phyloP scores from a whole-genome alignment of 2,113 vertebrate species.

The Tachuris rubrigastra region DNA sequence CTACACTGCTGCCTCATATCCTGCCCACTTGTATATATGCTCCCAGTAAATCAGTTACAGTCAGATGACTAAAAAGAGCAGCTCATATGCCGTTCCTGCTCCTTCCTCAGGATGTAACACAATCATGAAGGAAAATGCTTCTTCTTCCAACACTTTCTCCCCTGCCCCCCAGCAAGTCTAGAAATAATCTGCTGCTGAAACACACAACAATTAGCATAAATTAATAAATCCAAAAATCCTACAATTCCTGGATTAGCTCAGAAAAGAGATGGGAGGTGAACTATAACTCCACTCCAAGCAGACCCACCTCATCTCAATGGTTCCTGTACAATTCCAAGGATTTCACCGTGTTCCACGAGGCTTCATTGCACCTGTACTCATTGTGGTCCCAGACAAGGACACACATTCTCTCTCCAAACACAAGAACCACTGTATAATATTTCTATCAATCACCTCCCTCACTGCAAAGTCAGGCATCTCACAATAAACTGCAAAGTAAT shows the following conservation, averaged over 20 bases:
- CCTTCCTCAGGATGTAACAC: not conserved
- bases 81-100: not conserved
- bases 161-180: accelerated
- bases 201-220: not conserved
- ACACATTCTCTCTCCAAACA: not conserved
- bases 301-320: not conserved
- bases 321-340: not conserved
- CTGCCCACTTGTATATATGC: not conserved
- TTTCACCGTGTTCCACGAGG: not conserved
- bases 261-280: not conserved
- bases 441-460: not conserved
- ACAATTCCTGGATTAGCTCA: not conserved
- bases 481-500: not conserved
- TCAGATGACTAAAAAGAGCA: not conserved
- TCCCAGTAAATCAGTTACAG: not conserved
- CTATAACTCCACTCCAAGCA: not conserved
- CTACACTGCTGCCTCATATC: accelerated
- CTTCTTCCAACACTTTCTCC: not conserved
- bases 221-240: not conserved
- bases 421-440: not conserved
- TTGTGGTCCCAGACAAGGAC: accelerated
- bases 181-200: not conserved
- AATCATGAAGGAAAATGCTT: not conserved
- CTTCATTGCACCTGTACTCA: not conserved
- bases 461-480: not conserved